Percentiles rank a stretch among this genome's conserved stretches.
phyloP scores from a whole-genome alignment of 2,888 invertebrate genomes.

The Drosophila anceps region DNA sequence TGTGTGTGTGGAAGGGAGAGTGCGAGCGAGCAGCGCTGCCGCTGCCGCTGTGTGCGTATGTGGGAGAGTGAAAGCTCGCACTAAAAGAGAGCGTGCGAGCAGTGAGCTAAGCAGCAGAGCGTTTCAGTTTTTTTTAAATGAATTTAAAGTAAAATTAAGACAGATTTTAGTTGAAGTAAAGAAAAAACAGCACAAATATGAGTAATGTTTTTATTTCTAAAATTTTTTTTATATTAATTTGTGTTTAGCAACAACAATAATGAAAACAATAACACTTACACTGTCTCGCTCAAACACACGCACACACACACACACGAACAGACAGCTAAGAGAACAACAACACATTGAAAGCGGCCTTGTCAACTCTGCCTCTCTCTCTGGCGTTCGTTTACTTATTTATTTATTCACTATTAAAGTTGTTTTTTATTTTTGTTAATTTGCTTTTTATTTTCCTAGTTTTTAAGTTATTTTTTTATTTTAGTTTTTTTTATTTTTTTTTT shows the following conservation, averaged over 20 bases:
- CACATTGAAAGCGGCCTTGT: constrained; percentile 62
- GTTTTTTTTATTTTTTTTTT: neutral
- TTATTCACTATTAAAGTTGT: constrained; percentile 7
- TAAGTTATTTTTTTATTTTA: too few relatives aligned
- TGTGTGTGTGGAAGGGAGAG: constrained; percentile 8
- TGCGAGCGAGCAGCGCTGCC: constrained; percentile 8
- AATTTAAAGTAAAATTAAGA: neutral
- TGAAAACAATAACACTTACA: constrained; percentile 32
- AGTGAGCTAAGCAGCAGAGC: neutral
- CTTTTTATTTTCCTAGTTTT: neutral
- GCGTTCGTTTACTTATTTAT: constrained; percentile 19
- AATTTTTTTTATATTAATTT: neutral
- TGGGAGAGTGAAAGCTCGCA: constrained; percentile 54
- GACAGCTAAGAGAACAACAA: constrained; percentile 17
- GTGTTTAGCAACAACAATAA: constrained; percentile 18
- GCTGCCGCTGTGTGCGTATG: constrained; percentile 26
- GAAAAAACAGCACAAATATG: neutral
- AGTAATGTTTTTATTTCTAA: neutral
- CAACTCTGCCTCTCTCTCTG: constrained; percentile 1
- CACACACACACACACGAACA: neutral
- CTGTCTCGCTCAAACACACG: neutral
- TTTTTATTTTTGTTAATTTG: neutral
- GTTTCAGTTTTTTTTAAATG: constrained; percentile 1
- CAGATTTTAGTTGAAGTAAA: neutral
- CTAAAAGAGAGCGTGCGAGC: constrained; percentile 9